These are phyloP conservation scores for Hecatera dysodea DNA, from an alignment of 2,888 invertebrate genomes.

Conservation along the genomic window DNA sequence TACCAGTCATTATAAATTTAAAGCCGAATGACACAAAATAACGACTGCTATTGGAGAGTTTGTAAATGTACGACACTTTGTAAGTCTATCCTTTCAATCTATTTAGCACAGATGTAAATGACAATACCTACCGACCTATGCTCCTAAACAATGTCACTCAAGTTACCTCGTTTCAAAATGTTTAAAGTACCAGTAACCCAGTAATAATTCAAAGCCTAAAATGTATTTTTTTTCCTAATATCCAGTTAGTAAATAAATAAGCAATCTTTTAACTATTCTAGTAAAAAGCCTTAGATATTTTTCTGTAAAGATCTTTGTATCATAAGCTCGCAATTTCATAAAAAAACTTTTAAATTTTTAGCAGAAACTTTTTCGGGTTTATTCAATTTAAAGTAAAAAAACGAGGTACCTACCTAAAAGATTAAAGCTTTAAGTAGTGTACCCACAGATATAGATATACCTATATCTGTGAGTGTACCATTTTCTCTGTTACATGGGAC, in stretches of 20 bases:
- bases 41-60: constrained; percentile 1
- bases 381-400: background rate
- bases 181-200: background rate
- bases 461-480: no score
- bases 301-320: background rate
- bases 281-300: background rate
- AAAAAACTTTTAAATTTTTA: background rate
- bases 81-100: background rate
- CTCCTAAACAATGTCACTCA: background rate
- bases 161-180: background rate
- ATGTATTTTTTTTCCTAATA: background rate
- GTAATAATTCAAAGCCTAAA: constrained; percentile 5
- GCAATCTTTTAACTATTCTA: background rate
- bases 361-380: background rate
- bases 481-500: no score
- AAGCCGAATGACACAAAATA: constrained; percentile 51
- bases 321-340: background rate
- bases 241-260: background rate
- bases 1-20: constrained; percentile 66
- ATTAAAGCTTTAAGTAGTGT: background rate
- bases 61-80: background rate
- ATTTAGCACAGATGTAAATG: background rate
- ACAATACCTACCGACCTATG: background rate
- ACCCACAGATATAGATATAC: no score
- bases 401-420: no score